Conservation (phyloP, 2,888 invertebrate species). For the Rotaria sp. region DNA sequence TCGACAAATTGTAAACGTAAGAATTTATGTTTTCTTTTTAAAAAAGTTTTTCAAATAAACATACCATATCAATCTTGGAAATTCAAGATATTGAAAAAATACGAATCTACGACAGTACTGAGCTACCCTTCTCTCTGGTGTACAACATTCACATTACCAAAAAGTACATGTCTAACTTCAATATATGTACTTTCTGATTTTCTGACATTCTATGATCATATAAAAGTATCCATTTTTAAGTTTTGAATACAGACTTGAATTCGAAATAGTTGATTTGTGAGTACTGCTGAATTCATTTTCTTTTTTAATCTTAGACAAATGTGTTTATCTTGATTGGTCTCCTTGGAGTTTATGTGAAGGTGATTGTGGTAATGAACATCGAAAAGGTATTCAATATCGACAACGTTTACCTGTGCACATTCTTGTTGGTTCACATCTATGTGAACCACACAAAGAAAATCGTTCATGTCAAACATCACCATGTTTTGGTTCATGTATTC, state of each 20-base stretch:
- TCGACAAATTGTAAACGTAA: not conserved
- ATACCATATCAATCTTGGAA: too few species aligned
- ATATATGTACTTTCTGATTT: too few species aligned
- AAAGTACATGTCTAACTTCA: too few species aligned
- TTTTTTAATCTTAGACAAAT: constrained; percentile 45
- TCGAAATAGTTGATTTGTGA: too few species aligned
- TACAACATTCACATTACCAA: too few species aligned
- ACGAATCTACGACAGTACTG: too few species aligned
- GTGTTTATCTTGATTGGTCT: constrained; percentile 51
- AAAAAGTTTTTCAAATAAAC: not conserved
- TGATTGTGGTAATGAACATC: constrained; percentile 47
- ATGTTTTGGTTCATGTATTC: constrained; percentile 10
- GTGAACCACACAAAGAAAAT: constrained; percentile 42
- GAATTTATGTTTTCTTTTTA: not conserved
- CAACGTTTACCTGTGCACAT: not conserved
- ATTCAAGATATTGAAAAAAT: too few species aligned
- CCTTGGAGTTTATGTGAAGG: constrained; percentile 51
- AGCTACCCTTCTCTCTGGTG: too few species aligned
- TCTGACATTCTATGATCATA: too few species aligned
- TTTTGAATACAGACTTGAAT: too few species aligned
- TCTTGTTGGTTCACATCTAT: constrained; percentile 44
- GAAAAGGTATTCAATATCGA: not conserved
- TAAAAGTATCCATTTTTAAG: too few species aligned
- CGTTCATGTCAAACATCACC: not conserved
- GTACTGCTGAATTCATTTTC: too few species aligned